Percentiles rank a stretch among this genome's conserved stretches.
phyloP scores from a whole-genome alignment of 2,113 vertebrate genomes.

The Dasyurus viverrinus region DNA sequence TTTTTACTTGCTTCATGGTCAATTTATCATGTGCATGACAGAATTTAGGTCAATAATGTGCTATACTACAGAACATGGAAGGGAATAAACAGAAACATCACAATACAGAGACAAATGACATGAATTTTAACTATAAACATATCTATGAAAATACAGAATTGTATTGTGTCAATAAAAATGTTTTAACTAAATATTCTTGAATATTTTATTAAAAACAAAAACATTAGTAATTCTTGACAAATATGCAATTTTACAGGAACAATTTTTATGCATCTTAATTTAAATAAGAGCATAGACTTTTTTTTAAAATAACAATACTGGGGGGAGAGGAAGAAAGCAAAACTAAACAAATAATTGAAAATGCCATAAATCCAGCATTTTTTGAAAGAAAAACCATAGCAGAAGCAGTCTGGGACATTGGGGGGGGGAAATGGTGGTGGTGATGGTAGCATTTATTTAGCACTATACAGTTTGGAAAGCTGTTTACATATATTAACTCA shows the following conservation, averaged over 20 bases:
- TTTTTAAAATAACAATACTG: neutral
- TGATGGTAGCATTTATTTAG: neutral
- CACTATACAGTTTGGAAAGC: neutral
- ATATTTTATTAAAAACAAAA: neutral
- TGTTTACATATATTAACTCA: neutral
- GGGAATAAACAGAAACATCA: neutral
- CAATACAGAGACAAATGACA: neutral
- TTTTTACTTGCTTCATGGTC: neutral
- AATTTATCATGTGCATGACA: neutral
- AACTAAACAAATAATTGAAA: neutral
- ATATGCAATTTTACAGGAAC: neutral
- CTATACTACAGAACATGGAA: neutral
- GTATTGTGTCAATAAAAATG: neutral
- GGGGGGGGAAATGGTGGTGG: neutral
- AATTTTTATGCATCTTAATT: neutral
- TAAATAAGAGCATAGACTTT: neutral
- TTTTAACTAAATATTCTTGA: neutral
- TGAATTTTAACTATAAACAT: neutral
- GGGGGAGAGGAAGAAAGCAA: neutral
- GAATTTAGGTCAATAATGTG: neutral
- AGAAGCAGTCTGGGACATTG: neutral
- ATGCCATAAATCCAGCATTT: neutral
- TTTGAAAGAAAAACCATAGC: neutral
- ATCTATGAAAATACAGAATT: neutral
- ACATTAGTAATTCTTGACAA: neutral